Percentiles rank a stretch among this genome's conserved stretches.
These are phyloP conservation scores for Silurus lanzhouensis DNA, from an alignment of 2,797 vertebrate genomes.

Conservation along the genomic window DNA sequence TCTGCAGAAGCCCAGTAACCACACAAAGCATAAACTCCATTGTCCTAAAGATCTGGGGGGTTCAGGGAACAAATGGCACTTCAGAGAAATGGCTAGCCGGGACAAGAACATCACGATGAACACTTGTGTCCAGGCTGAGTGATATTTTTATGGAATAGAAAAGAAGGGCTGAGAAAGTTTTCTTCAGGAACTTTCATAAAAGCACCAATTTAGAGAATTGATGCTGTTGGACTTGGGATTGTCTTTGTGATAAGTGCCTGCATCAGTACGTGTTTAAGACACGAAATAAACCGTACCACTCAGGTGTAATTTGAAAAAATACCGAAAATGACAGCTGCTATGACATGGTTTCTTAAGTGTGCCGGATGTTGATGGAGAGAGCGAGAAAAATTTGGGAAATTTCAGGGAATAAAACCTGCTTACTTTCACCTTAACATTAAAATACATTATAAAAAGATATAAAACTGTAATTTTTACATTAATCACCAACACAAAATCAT, in stretches of 20 bases:
- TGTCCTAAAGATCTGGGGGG: no score
- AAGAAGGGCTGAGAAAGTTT: constrained; percentile 1
- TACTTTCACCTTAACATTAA: no score
- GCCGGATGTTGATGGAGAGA: background rate
- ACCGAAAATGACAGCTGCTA: background rate
- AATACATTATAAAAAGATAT: no score
- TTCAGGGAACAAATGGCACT: no score
- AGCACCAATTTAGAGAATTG: constrained; percentile 1
- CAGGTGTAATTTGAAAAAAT: constrained; percentile 5
- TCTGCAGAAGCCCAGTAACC: no score
- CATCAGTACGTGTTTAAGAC: background rate
- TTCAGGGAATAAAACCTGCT: no score
- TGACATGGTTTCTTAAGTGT: background rate
- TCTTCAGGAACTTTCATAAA: constrained; percentile 12
- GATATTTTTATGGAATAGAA: constrained; percentile 7
- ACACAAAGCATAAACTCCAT: no score
- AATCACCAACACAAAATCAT: no score
- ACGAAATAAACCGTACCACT: background rate
- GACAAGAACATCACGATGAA: background rate
- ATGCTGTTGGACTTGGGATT: constrained; percentile 8
- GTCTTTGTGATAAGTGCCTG: background rate
- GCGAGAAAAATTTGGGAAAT: no score
- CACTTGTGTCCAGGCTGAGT: background rate
- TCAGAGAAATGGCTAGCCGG: background rate
- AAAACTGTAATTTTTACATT: no score